Evolutionary conservation across 1,140 invertebrate genomes (phyloP), one percentile per base, ranked within the genome.

Genomic region (Drosophila watanabei): DNA sequence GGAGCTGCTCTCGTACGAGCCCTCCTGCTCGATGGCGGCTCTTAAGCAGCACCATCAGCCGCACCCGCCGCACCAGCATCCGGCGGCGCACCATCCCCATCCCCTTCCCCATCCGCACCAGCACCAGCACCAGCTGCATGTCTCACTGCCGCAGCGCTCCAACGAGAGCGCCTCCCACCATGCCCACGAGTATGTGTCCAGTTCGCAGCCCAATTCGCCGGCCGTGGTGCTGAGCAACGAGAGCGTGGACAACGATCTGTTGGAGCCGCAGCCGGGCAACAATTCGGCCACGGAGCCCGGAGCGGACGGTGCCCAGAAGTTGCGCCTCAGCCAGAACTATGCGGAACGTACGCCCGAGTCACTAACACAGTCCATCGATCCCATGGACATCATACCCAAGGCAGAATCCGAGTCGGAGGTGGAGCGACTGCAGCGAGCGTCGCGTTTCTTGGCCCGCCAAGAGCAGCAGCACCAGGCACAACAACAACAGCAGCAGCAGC

Each of bases 331-430:
- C 28, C 87, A 89, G 32, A 71, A 35, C 4, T 87, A 84, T 66
- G 49, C 85, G 14, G 88, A 91, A 37, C 84, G 80, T 13, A 84
- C 84, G 28, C 79, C 82, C 2, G 85, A 86, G 60, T 89, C 91
- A 41, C 49, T 92, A 18, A 91, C 88, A 16, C 87, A 89, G 59
- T 83, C 84, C 16, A 92, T 92, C 28, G 88, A 86, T 68, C 84
- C 91, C n/a, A 92, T 91, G 82, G 91, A 88, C 54, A 85, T 91
- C 18, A 91, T 91, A 83, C 84, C 91, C 11, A 92, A 92, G 65
- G 56, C 84, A n/a, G 91, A 92, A 57, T 60, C 86, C 5, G 91
- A 91, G 43, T 79, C 80, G 10, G 85, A 89, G 16, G 82, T 69
- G 14, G 91, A 92, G 41, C 75, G 86, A 0, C 45, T 49, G 33